A percentile compares a stretch with the other conserved stretches of the same genome.
Evolutionary conservation across 2,888 invertebrate species (phyloP).

Genomic region (Harpalus rubripes): DNA sequence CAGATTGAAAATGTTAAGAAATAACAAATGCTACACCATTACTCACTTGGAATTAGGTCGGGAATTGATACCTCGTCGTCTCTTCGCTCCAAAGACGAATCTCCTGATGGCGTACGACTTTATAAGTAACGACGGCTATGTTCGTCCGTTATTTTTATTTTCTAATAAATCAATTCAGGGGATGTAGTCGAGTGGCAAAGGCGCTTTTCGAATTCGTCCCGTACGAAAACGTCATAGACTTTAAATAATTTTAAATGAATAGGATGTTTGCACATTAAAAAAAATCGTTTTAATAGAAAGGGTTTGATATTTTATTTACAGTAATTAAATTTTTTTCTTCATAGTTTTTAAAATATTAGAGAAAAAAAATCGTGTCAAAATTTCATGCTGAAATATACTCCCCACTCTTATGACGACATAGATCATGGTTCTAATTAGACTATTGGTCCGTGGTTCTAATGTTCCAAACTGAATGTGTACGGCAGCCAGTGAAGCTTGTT

Average conservation of each 20-base stretch:
- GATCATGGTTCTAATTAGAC: too few relatives aligned
- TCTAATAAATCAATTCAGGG: slow-evolving; percentile 44
- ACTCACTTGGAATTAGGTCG: slow-evolving; percentile 52
- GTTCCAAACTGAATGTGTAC: too few relatives aligned
- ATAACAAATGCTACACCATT: slow-evolving; percentile 54
- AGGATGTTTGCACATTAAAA: too few relatives aligned
- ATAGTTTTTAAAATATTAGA: too few relatives aligned
- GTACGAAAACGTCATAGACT: neutral
- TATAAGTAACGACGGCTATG: slow-evolving; percentile 43
- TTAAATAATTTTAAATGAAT: neutral
- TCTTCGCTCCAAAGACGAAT: slow-evolving; percentile 6
- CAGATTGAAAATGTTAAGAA: slow-evolving; percentile 59
- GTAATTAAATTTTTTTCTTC: too few relatives aligned
- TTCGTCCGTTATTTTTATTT: slow-evolving; percentile 45
- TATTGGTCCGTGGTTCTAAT: too few relatives aligned
- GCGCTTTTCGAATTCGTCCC: neutral
- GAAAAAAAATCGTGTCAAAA: too few relatives aligned
- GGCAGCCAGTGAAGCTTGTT: too few relatives aligned
- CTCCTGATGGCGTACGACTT: slow-evolving; percentile 44
- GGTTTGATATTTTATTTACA: too few relatives aligned
- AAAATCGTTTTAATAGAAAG: too few relatives aligned
- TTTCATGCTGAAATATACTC: too few relatives aligned
- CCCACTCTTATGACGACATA: too few relatives aligned
- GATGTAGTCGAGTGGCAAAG: neutral
- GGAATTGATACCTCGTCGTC: slow-evolving; percentile 35